Percentiles rank a stretch among this genome's conserved stretches.
Conservation (phyloP, 2,113 vertebrate genomes). For the Corythaixoides concolor region DNA sequence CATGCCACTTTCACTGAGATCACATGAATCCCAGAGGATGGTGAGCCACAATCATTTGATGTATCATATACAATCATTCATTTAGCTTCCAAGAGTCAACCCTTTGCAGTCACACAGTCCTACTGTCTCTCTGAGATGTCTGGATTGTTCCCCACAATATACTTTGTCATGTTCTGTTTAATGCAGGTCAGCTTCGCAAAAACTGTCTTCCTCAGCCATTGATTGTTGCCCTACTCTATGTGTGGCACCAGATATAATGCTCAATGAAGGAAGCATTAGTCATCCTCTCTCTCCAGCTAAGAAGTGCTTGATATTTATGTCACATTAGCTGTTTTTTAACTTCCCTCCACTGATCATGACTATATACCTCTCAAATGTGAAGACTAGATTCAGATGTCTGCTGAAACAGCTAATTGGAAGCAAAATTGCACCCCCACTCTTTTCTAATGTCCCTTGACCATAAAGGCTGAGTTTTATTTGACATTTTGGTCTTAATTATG, state of each 20-base stretch:
- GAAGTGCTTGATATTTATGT: not conserved
- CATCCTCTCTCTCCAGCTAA: not conserved
- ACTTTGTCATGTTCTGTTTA: not conserved
- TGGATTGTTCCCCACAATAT: not conserved
- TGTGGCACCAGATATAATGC: not conserved
- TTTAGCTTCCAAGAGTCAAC: not conserved
- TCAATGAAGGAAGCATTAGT: not conserved
- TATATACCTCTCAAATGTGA: not conserved
- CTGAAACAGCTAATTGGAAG: conserved; percentile 5
- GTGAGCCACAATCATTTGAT: not conserved
- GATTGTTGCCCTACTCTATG: not conserved
- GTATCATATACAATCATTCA: not conserved
- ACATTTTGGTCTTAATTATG: conserved; percentile 24
- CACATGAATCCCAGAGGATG: not conserved
- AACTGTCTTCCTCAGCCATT: not conserved
- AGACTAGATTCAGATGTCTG: not conserved
- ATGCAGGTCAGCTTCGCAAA: not conserved
- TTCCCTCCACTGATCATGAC: not conserved
- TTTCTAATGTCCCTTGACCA: not conserved
- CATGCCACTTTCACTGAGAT: not conserved
- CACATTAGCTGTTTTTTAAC: not conserved
- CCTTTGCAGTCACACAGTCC: not conserved
- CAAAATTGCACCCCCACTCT: not conserved
- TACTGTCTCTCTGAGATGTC: not conserved
- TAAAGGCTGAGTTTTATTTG: conserved; percentile 8